A percentile compares a stretch with the other conserved stretches of the same genome.
phyloP scores from a whole-genome alignment of 2,797 vertebrate genomes.

The Lagocephalus sceleratus region DNA sequence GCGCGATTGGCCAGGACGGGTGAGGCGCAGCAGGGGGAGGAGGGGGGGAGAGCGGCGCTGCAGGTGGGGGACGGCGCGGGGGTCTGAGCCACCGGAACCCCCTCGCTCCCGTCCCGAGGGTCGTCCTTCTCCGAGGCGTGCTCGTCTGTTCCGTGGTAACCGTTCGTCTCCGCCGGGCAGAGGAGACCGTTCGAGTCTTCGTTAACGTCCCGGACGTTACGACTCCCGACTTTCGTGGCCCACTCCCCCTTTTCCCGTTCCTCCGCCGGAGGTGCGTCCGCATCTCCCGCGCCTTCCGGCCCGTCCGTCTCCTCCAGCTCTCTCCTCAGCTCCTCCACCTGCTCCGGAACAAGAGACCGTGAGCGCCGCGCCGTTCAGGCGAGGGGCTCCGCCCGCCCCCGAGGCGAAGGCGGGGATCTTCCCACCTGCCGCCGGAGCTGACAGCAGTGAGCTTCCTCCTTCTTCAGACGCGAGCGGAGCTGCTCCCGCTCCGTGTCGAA shows the following conservation, averaged over 20 bases:
- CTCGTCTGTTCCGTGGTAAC: slow-evolving; percentile 36
- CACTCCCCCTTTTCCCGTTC: slow-evolving; percentile 41
- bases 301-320: slow-evolving; percentile 73
- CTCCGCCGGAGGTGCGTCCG: slow-evolving; percentile 7
- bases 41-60: slow-evolving; percentile 72
- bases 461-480: slow-evolving; percentile 87
- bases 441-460: slow-evolving; percentile 87
- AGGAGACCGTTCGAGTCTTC: slow-evolving; percentile 53
- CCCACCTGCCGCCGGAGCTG: slow-evolving; percentile 82
- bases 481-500: slow-evolving; percentile 95
- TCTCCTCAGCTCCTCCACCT: slow-evolving; percentile 83
- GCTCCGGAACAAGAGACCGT: slow-evolving; percentile 17
- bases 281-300: slow-evolving; percentile 20
- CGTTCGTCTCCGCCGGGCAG: slow-evolving; percentile 41
- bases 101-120: slow-evolving; percentile 43
- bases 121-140: slow-evolving; percentile 29
- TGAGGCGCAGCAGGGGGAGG: slow-evolving; percentile 84
- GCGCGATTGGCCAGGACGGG: slow-evolving; percentile 79
- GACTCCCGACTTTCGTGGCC: slow-evolving; percentile 32
- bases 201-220: slow-evolving; percentile 62
- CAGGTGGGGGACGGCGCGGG: slow-evolving; percentile 67
- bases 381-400: background rate
- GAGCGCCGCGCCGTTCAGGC: too few relatives aligned
- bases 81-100: slow-evolving; percentile 34
- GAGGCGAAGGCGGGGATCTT: slow-evolving; percentile 1